phyloP scores from a whole-genome alignment of 1,140 invertebrate genomes.

The Polypedilum vanderplanki region DNA sequence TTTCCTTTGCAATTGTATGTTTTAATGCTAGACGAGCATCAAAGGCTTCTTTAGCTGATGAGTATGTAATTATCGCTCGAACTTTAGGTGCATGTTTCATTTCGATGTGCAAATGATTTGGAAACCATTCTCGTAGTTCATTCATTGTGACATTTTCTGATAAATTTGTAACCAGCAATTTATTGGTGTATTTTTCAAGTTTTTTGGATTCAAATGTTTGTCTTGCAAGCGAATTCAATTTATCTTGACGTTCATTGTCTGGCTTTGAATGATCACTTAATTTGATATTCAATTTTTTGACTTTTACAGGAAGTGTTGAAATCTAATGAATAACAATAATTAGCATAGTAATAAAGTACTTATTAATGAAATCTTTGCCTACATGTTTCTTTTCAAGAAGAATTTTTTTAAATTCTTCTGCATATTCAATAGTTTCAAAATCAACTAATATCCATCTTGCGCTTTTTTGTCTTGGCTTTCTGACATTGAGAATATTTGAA shows the following conservation, averaged over 20 bases:
- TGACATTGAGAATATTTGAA: background rate
- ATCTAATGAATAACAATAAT: background rate
- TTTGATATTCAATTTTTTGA: background rate
- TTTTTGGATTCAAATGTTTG: background rate
- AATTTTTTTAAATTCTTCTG: slow-evolving; percentile 12
- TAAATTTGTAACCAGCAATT: background rate
- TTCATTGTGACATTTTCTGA: background rate
- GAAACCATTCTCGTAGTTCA: background rate
- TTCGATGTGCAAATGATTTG: background rate
- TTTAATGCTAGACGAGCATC: background rate
- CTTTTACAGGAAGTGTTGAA: background rate
- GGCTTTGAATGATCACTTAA: background rate
- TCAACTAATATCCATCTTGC: slow-evolving; percentile 1
- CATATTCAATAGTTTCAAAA: background rate
- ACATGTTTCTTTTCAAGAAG: background rate
- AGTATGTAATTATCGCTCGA: background rate
- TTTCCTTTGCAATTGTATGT: background rate
- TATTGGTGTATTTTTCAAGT: slow-evolving; percentile 7
- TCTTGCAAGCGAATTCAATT: background rate
- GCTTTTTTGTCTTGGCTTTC: background rate
- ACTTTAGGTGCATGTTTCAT: background rate
- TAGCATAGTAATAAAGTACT: too few relatives aligned
- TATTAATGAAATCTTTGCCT: background rate
- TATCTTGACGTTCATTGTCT: background rate
- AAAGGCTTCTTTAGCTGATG: background rate